Evolutionary conservation across 2,113 vertebrate genomes (phyloP), one percentile per base, ranked within the genome.

Genomic region (Sylvilagus bachmani): DNA sequence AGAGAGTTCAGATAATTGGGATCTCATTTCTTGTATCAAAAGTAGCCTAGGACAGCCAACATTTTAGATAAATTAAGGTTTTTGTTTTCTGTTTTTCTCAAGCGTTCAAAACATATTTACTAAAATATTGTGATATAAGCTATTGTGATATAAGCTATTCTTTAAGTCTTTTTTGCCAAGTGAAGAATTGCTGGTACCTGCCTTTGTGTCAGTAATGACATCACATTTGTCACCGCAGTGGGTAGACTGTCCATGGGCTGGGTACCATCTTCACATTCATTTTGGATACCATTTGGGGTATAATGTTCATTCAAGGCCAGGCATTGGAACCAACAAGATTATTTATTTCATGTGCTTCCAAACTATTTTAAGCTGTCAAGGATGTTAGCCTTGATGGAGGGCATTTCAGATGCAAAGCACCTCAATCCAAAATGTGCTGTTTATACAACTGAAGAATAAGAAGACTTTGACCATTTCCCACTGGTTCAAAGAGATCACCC

Each of bases 301-400:
- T 92, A 93, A 90, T 95, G 95, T 93, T 91, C 75, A 55, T 88
- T 86, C 95, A 97, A 97, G 92, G 90, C 70, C 79, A 91, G 55
- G 49, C 71, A 84, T 73, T 89, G 79, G 79, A 94, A 95, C 94
- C 64, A 25, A 90, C 89, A 44, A 69, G 70, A 64, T 97, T 90
- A 90, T 89, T 96, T 95, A 90, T 96, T 92, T 96, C 61, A 69
- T 61, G 29, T 0, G 38, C n/a, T 90, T 85, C 25, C 71, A 95
- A 93, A 92, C 82, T 83, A 7, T 90, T 82, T 24, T n/a, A 53
- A 78, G 55, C 82, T 75, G 29, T 87, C 73, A 96, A 58, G 77
- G 55, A 71, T 74, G 90, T 55, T 81, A 90, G 82, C 90, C 92
- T 92, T 97, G 90, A 96, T 86, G 69, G 22, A 31, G 80, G 69